A percentile compares a stretch with the other conserved stretches of the same genome.
Conservation (phyloP, 2,888 invertebrate genomes). For the Drosophila cognata region DNA sequence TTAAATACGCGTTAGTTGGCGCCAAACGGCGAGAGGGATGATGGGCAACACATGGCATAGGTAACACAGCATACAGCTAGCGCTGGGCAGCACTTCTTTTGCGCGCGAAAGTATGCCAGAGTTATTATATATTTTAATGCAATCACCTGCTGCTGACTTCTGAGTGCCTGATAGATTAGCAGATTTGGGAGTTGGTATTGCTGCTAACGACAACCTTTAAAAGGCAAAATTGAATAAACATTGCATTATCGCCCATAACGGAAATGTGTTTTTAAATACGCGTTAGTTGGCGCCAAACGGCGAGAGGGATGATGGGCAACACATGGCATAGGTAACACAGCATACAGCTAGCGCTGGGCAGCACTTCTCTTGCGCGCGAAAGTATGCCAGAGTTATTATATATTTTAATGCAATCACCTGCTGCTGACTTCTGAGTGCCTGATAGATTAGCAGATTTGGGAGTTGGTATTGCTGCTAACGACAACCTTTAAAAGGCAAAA, state of each 20-base stretch:
- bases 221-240: constrained; percentile 19
- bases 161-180: constrained; percentile 38
- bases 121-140: neutral
- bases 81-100: constrained; percentile 12
- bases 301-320: neutral
- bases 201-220: no score
- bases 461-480: constrained; percentile 13
- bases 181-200: no score
- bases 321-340: constrained; percentile 1
- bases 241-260: neutral
- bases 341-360: neutral
- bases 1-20: neutral
- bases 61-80: neutral
- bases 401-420: neutral
- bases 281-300: neutral
- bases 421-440: constrained; percentile 36
- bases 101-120: constrained; percentile 33
- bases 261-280: constrained; percentile 7
- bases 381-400: constrained; percentile 22
- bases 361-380: constrained; percentile 20
- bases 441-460: constrained; percentile 39
- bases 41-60: neutral
- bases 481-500: constrained; percentile 27
- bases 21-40: neutral
- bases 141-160: constrained; percentile 20